Evolutionary conservation across 2,113 vertebrate species (phyloP), one percentile per base, ranked within the genome.

Genomic region (Gadus chalcogrammus): DNA sequence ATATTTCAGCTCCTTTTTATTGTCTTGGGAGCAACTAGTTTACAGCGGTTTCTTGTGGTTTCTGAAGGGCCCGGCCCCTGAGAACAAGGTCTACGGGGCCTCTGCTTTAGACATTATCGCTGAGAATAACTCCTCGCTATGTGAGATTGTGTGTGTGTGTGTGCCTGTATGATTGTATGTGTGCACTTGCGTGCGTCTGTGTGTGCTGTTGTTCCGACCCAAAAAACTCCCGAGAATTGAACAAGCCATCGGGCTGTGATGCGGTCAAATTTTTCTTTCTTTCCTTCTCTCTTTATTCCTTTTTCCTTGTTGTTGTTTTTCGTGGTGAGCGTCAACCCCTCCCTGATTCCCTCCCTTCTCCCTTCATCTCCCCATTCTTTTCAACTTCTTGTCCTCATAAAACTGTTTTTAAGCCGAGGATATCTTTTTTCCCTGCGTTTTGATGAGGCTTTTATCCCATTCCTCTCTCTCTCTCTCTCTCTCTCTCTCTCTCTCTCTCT

Each of bases 51-150:
- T 79, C 68, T 38, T 83, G 71, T 70, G 81, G 79, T 31, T 72
- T 76, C 16, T 56, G 74, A 76, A 61, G 65, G 75, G 70, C 70
- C 56, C 75, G 0, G 74, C 80, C 83, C 22, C 81, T 74, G 72
- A 48, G 64, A 64, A 65, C 58, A 4, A 64, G 75, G 67, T 79
- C 73, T 52, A 69, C 74, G 75, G 70, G 68, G 78, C 76, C 79
- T 77, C 84, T 88, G 88, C 70, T 82, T 83, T 87, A 88, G 82
- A 82, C 88, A 88, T 90, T 85, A 90, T 80, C 20, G 65, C 87
- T 82, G 9, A 84, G 85, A 88, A 88, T 88, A 90, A 86, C 81
- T 48, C 42, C 70, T 64, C 1, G 68, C 66, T 15, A 27, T 12
- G 22, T 62, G 61, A 13, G 35, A 71, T 7, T 65, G 16, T 42